Evolutionary conservation across 2,888 invertebrate species (phyloP), one percentile per base, ranked within the genome.

Genomic region (Plagodis dolabraria): DNA sequence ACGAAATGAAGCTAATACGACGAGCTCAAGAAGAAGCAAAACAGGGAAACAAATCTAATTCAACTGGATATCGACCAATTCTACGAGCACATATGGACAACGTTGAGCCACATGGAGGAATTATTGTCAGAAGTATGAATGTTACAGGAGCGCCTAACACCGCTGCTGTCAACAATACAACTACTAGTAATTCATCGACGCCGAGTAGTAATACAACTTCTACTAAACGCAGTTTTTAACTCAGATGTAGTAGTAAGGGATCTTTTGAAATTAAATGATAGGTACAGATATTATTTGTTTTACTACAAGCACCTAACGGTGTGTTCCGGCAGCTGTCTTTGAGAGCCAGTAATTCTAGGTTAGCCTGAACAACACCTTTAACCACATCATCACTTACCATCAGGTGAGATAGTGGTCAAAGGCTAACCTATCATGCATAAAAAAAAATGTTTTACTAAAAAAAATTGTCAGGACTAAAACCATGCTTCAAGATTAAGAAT

Each of bases 1-100:
- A 67, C 33, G 86, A 86, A 65, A 33, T 80, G 22, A 54, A 67
- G 7, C 67, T 73, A 57, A 66, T 75, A 58, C 72, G 80, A 56
- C 69, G 80, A 33, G 12, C 11, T 5, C 61, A 69, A 53, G 70
- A 75, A 60, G 61, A 72, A 34, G 56, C 55, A 44, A 35, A n/a
- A 12, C 57, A 60, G 36, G 40, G 12, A 34, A 61, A 53, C 40
- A 52, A 54, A 33, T 59, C 57, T 9, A 53, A 48, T 40, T 46
- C 38, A 2, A 34, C 34, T 12, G 47, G 50, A 22, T 22, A 22
- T 12, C 12, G 44, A 9, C 45, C 60, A 12, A 22, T 22, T n/a
- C 11, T 7, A 11, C 34, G 36, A 38, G 0, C 33, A 9, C 59
- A 58, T n/a, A 47, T 56, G 5, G 76, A 81, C 43, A 74, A 70